Evolutionary conservation across 1,140 invertebrate genomes (phyloP).

Genomic region (Saccostrea glomerata): DNA sequence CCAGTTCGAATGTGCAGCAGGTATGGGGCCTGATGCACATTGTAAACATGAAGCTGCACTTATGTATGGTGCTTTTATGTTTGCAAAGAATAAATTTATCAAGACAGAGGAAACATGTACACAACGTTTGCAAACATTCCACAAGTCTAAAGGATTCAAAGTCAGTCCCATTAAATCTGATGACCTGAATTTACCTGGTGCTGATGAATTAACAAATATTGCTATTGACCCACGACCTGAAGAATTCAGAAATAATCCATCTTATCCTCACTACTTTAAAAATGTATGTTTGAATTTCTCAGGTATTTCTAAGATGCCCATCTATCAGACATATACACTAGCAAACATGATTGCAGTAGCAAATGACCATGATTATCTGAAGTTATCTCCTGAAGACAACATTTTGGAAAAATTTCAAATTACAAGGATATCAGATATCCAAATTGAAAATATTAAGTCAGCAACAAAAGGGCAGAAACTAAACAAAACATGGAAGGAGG

Average conservation of each 20-base stretch:
- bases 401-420: background rate
- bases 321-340: constrained; percentile 49
- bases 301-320: constrained; percentile 45
- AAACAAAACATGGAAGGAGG: constrained; percentile 4
- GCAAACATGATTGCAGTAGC: constrained; percentile 47
- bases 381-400: constrained; percentile 24
- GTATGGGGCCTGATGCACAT: no score
- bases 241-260: constrained; percentile 28
- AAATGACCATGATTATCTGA: constrained; percentile 53
- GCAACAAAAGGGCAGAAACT: constrained; percentile 9
- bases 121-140: constrained; percentile 54
- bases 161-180: constrained; percentile 54
- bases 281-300: constrained; percentile 49
- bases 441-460: constrained; percentile 28
- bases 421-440: background rate
- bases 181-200: constrained; percentile 25
- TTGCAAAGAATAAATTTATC: constrained; percentile 42
- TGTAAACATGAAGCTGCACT: background rate
- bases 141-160: constrained; percentile 43
- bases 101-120: constrained; percentile 44
- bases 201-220: constrained; percentile 29
- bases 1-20: no score
- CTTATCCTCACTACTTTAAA: constrained; percentile 46
- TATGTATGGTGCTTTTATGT: background rate
- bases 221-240: constrained; percentile 53